Conservation (phyloP, 2,113 vertebrate species). For the Callocephalon fimbriatum region DNA sequence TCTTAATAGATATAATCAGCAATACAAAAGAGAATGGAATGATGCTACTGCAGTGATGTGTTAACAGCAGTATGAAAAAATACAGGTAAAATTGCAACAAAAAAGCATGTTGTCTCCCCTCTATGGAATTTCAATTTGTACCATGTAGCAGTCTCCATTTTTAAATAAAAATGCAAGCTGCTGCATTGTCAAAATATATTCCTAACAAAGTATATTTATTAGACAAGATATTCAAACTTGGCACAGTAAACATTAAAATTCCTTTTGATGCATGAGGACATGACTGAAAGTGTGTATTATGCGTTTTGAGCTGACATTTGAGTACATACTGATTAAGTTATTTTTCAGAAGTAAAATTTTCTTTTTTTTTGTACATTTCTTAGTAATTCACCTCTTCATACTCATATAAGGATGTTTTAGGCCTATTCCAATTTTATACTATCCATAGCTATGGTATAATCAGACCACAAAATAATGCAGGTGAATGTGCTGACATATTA, state of each 20-base stretch:
- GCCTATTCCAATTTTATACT: neutral
- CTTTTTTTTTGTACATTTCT: neutral
- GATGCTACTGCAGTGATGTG: neutral
- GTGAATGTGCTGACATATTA: neutral
- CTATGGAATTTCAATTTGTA: conserved; percentile 31
- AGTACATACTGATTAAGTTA: neutral
- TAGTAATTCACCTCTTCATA: neutral
- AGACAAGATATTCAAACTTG: neutral
- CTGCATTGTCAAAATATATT: neutral
- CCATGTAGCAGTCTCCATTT: neutral
- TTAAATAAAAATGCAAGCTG: neutral
- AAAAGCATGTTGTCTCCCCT: neutral
- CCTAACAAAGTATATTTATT: neutral
- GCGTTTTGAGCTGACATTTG: neutral
- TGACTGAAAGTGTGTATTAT: neutral
- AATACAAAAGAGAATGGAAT: neutral
- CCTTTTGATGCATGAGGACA: neutral
- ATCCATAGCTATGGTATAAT: neutral
- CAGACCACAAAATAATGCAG: neutral
- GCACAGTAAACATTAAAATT: neutral
- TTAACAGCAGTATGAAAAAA: conserved; percentile 18
- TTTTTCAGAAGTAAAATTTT: neutral
- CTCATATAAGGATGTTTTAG: neutral
- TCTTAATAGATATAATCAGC: neutral
- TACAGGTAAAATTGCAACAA: neutral